These are phyloP conservation scores for Cynaeus angustus DNA, from an alignment of 2,888 invertebrate species.

Conservation along the genomic window DNA sequence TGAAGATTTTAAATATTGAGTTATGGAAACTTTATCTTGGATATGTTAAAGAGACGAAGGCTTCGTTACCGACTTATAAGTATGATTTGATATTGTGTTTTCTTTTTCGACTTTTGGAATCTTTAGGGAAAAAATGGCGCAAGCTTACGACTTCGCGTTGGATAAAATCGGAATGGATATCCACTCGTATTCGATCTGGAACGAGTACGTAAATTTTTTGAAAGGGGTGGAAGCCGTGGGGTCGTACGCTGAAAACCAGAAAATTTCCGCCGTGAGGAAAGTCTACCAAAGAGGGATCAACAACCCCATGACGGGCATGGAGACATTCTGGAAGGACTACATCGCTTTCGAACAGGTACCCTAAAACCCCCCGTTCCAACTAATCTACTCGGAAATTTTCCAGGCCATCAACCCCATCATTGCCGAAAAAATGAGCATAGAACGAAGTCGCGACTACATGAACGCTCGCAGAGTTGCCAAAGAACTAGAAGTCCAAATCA, in stretches of 20 bases:
- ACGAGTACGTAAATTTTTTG: slow-evolving; percentile 97
- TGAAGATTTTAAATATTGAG: slow-evolving; percentile 99
- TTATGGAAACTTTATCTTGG: slow-evolving; percentile 98
- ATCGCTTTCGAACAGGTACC: slow-evolving; percentile 91
- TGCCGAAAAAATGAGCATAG: slow-evolving; percentile 98
- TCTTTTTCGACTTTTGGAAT: slow-evolving; percentile 2
- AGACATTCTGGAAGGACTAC: slow-evolving; percentile 98
- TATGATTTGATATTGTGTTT: slow-evolving; percentile 73
- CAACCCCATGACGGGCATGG: slow-evolving; percentile 98
- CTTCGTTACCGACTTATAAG: slow-evolving; percentile 94
- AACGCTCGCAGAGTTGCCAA: slow-evolving; percentile 97
- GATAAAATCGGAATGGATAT: slow-evolving; percentile 99
- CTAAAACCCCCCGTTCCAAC: not conserved
- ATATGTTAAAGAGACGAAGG: slow-evolving; percentile 98
- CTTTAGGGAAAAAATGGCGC: slow-evolving; percentile 97
- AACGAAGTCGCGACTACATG: slow-evolving; percentile 97
- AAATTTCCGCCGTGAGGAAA: slow-evolving; percentile 98
- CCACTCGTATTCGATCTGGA: slow-evolving; percentile 97
- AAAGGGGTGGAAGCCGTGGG: slow-evolving; percentile 98
- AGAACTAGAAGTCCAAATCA: slow-evolving; percentile 94
- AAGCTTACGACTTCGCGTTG: slow-evolving; percentile 99
- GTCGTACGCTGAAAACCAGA: slow-evolving; percentile 99
- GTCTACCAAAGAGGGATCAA: slow-evolving; percentile 97
- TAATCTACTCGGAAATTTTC: slow-evolving; percentile 14
- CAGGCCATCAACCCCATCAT: slow-evolving; percentile 81